These are phyloP conservation scores for roundworm (Caenorhabditis elegans) DNA, from an alignment of 1,140 invertebrate species.

Conservation along the genomic window DNA sequence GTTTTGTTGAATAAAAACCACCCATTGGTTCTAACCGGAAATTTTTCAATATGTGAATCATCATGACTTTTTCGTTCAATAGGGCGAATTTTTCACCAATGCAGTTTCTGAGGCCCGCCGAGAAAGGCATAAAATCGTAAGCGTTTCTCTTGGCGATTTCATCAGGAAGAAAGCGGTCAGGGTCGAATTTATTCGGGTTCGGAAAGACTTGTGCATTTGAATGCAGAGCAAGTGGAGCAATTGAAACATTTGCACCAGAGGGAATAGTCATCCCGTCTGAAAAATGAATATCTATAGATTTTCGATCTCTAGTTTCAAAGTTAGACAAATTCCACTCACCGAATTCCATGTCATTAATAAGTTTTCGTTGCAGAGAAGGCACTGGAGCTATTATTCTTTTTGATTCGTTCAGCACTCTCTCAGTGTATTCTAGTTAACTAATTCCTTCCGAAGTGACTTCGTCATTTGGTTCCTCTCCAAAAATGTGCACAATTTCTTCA, in stretches of 20 bases:
- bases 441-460: constrained; percentile 78
- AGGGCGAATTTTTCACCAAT: constrained; percentile 63
- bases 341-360: constrained; percentile 74
- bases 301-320: constrained; percentile 69
- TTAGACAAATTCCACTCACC: neutral
- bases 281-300: neutral
- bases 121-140: constrained; percentile 61
- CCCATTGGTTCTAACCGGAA: neutral
- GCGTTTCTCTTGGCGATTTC: constrained; percentile 70
- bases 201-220: constrained; percentile 69
- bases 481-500: constrained; percentile 74
- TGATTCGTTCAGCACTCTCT: constrained; percentile 79
- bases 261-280: constrained; percentile 55
- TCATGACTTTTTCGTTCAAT: constrained; percentile 4
- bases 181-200: constrained; percentile 81
- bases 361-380: constrained; percentile 76
- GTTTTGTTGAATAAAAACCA: neutral
- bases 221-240: constrained; percentile 68
- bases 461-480: constrained; percentile 73
- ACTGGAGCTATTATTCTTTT: constrained; percentile 71
- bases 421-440: constrained; percentile 80
- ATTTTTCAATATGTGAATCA: neutral
- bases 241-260: constrained; percentile 59
- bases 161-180: constrained; percentile 85
- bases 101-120: constrained; percentile 65